Evolutionary conservation across 2,113 vertebrate species (phyloP).

Genomic region (Odocoileus virginianus): DNA sequence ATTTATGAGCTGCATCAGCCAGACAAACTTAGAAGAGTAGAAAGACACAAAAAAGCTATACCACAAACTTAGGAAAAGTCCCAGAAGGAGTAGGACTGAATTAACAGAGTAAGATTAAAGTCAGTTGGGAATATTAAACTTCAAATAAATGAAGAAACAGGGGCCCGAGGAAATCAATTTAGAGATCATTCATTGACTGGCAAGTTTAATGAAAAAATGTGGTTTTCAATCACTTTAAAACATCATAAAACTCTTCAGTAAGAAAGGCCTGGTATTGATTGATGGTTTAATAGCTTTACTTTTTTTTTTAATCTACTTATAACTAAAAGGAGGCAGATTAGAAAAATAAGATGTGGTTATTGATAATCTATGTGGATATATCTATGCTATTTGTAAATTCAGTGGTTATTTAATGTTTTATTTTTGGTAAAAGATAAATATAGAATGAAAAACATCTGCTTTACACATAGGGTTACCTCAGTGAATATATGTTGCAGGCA

Average conservation of each 20-base stretch:
- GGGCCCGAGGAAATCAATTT: not conserved
- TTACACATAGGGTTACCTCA: not conserved
- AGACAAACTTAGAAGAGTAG: not conserved
- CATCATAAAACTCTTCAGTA: not conserved
- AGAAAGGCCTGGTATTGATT: not conserved
- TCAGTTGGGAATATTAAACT: not conserved
- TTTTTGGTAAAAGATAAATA: not conserved
- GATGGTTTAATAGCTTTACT: not conserved
- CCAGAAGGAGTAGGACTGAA: not conserved
- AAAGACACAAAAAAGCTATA: not conserved
- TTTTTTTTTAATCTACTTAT: not conserved
- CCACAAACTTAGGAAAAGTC: not conserved
- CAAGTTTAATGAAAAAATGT: slow-evolving; percentile 22
- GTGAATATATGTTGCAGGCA: not conserved
- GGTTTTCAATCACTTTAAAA: not conserved
- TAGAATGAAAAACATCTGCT: not conserved
- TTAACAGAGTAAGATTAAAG: not conserved
- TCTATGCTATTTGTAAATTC: not conserved
- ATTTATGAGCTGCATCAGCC: not conserved
- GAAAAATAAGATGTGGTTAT: not conserved
- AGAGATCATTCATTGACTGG: not conserved
- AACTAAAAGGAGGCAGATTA: not conserved
- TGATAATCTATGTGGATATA: not conserved
- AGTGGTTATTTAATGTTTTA: not conserved
- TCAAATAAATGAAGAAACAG: not conserved